Conservation (phyloP, 2,113 vertebrate genomes). For the Leptobrachium ailaonicum region DNA sequence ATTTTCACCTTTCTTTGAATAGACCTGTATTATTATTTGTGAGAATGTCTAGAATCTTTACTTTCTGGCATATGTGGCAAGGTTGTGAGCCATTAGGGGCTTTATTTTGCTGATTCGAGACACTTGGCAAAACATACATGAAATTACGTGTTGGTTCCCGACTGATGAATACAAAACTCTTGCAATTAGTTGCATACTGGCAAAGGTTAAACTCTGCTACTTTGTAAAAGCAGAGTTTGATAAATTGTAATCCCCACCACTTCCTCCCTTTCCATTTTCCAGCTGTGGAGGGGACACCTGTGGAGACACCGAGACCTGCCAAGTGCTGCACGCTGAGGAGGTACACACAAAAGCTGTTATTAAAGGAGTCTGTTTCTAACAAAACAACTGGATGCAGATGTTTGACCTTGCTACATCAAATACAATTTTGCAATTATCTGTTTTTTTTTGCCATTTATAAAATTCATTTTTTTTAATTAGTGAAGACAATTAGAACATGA, state of each 20-base stretch:
- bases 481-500: too few relatives aligned
- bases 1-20: too few relatives aligned
- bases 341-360: slow-evolving; percentile 13
- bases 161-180: slow-evolving; percentile 32
- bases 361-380: slow-evolving; percentile 24
- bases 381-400: slow-evolving; percentile 22
- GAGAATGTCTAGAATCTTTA: neutral
- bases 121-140: slow-evolving; percentile 13
- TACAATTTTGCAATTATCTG: neutral
- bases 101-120: slow-evolving; percentile 8
- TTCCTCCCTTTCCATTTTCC: slow-evolving; percentile 23
- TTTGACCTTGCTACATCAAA: slow-evolving; percentile 1
- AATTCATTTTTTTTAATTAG: too few relatives aligned
- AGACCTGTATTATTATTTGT: too few relatives aligned
- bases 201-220: slow-evolving; percentile 34
- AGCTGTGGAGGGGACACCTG: slow-evolving; percentile 39
- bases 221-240: slow-evolving; percentile 24
- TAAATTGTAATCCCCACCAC: slow-evolving; percentile 17
- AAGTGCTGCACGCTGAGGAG: slow-evolving; percentile 30
- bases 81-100: slow-evolving; percentile 13
- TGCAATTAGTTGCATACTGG: slow-evolving; percentile 27
- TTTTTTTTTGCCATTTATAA: too few relatives aligned
- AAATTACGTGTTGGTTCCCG: slow-evolving; percentile 11
- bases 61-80: neutral
- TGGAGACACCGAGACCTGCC: slow-evolving; percentile 18